phyloP scores from a whole-genome alignment of 2,888 invertebrate species.

The Synergus itoensis region DNA sequence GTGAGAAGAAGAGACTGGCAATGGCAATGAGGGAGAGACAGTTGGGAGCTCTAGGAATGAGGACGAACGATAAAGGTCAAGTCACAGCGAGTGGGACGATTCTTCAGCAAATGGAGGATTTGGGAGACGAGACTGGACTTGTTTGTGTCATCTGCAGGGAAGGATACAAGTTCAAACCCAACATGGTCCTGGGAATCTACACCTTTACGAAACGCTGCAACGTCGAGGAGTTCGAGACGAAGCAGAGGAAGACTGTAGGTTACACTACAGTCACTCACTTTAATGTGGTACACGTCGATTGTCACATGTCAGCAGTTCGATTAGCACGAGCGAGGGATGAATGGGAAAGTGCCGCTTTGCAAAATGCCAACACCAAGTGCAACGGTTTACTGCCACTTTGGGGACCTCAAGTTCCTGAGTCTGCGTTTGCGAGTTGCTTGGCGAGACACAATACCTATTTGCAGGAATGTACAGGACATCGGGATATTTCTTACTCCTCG shows the following conservation, averaged over 20 bases:
- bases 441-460: constrained; percentile 94
- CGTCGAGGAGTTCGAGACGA: constrained; percentile 95
- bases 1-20: constrained; percentile 97
- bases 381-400: constrained; percentile 97
- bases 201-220: constrained; percentile 97
- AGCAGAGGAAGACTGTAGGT: constrained; percentile 91
- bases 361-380: constrained; percentile 98
- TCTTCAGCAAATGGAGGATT: constrained; percentile 95
- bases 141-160: constrained; percentile 99
- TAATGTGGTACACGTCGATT: constrained; percentile 98
- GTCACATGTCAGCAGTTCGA: constrained; percentile 97
- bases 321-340: constrained; percentile 87
- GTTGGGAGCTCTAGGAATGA: constrained; percentile 95
- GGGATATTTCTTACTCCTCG: constrained; percentile 89
- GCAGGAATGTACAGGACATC: constrained; percentile 85
- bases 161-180: constrained; percentile 97
- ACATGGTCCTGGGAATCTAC: constrained; percentile 96
- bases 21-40: constrained; percentile 99
- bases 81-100: constrained; percentile 95
- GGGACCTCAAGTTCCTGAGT: constrained; percentile 96
- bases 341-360: constrained; percentile 98
- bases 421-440: constrained; percentile 95
- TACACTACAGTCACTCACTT: constrained; percentile 98
- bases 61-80: constrained; percentile 98
- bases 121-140: constrained; percentile 96